These are phyloP conservation scores for Poeciliopsis prolifica DNA, from an alignment of 2,113 vertebrate species.

Conservation along the genomic window DNA sequence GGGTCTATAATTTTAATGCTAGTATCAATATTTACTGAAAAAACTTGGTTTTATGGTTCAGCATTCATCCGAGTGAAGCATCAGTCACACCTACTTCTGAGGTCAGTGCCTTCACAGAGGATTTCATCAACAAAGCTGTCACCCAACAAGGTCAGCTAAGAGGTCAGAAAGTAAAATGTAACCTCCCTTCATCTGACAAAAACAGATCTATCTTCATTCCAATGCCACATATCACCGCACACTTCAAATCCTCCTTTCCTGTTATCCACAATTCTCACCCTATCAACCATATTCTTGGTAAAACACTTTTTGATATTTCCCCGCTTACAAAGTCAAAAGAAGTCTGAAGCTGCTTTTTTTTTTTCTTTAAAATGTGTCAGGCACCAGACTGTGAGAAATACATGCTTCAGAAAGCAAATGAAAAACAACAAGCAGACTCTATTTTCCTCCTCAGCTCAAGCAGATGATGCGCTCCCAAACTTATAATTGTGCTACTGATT, in stretches of 20 bases:
- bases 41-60: slow-evolving; percentile 9
- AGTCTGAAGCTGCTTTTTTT: not conserved
- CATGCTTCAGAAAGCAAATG: slow-evolving; percentile 24
- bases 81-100: slow-evolving; percentile 17
- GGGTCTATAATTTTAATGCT: not conserved
- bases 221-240: slow-evolving; percentile 29
- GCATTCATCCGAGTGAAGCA: slow-evolving; percentile 9
- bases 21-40: not conserved
- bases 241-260: slow-evolving; percentile 18
- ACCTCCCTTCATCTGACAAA: slow-evolving; percentile 45
- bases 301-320: slow-evolving; percentile 14
- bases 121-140: slow-evolving; percentile 44
- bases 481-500: slow-evolving; percentile 73
- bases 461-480: slow-evolving; percentile 60
- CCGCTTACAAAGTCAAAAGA: not conserved
- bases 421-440: slow-evolving; percentile 39
- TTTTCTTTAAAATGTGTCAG: not conserved
- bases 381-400: slow-evolving; percentile 4
- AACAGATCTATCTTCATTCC: slow-evolving; percentile 51
- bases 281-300: slow-evolving; percentile 33
- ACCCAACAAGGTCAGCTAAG: slow-evolving; percentile 48
- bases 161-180: slow-evolving; percentile 43
- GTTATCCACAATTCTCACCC: slow-evolving; percentile 1
- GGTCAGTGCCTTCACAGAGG: slow-evolving; percentile 33
- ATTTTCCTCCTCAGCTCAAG: slow-evolving; percentile 43